Conservation (phyloP, 2,888 invertebrate species). For the Andrena bucephala region DNA sequence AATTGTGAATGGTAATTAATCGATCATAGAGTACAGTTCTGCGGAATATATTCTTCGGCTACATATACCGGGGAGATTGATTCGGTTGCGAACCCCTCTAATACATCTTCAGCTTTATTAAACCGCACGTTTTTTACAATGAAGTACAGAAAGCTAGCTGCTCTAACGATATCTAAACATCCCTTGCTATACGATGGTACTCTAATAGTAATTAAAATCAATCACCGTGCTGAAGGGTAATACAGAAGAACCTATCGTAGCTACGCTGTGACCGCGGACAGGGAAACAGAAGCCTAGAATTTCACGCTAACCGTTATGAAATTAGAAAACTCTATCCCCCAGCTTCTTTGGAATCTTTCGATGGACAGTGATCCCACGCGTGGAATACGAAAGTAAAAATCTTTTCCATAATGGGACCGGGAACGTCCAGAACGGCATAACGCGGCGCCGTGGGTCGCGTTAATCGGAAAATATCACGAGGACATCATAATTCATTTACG, state of each 20-base stretch:
- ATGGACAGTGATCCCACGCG: slow-evolving; percentile 5
- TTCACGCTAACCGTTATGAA: slow-evolving; percentile 27
- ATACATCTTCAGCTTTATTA: slow-evolving; percentile 38
- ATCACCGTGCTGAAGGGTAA: slow-evolving; percentile 2
- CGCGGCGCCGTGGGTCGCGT: slow-evolving; percentile 8
- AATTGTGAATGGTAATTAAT: background rate
- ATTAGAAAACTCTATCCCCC: slow-evolving; percentile 45
- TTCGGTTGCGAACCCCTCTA: background rate
- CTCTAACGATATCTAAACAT: slow-evolving; percentile 49
- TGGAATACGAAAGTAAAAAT: slow-evolving; percentile 19
- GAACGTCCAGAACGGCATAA: background rate
- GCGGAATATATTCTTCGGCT: background rate
- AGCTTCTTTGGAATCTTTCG: background rate
- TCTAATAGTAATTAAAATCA: slow-evolving; percentile 39
- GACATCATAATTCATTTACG: slow-evolving; percentile 28
- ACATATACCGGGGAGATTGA: background rate
- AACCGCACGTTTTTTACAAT: slow-evolving; percentile 53
- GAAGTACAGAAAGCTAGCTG: slow-evolving; percentile 60
- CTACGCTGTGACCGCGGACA: background rate
- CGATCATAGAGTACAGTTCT: background rate
- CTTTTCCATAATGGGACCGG: background rate
- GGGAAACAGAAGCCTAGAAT: slow-evolving; percentile 4
- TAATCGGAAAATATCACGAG: slow-evolving; percentile 36
- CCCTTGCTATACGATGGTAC: slow-evolving; percentile 29
- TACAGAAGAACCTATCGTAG: slow-evolving; percentile 4